Percentiles rank a stretch among this genome's conserved stretches.
Evolutionary conservation across 2,797 vertebrate species (phyloP).

Genomic region (Zalophus californianus): DNA sequence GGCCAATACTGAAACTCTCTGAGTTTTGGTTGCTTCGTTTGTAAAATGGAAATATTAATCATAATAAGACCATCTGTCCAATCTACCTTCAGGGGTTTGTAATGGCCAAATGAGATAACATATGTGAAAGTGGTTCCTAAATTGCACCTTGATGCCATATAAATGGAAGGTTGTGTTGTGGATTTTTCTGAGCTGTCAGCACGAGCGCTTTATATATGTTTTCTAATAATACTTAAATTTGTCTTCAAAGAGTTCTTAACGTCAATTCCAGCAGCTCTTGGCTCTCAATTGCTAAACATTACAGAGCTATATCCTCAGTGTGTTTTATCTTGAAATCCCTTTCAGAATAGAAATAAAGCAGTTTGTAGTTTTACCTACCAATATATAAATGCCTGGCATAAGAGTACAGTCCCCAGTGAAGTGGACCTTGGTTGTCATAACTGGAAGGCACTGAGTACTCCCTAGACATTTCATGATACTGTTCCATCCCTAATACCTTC

Average conservation of each 20-base stretch:
- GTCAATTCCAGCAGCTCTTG: neutral
- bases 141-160: neutral
- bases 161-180: neutral
- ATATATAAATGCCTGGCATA: neutral
- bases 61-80: neutral
- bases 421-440: neutral
- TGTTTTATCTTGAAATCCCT: constrained; percentile 46
- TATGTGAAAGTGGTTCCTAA: neutral
- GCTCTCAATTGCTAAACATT: constrained; percentile 45
- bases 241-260: constrained; percentile 51
- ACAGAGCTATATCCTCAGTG: constrained; percentile 8
- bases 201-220: neutral
- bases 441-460: too few species aligned
- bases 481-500: neutral
- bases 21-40: neutral
- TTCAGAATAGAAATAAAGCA: constrained; percentile 43
- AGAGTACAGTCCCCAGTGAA: neutral
- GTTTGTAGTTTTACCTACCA: neutral
- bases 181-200: neutral
- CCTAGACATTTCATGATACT: neutral
- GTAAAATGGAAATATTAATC: constrained; percentile 38
- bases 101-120: neutral
- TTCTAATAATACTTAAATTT: constrained; percentile 64
- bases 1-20: neutral
- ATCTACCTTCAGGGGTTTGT: neutral